A percentile compares a stretch with the other conserved stretches of the same genome.
phyloP scores from a whole-genome alignment of 2,888 invertebrate genomes.

The Noctua pronuba region DNA sequence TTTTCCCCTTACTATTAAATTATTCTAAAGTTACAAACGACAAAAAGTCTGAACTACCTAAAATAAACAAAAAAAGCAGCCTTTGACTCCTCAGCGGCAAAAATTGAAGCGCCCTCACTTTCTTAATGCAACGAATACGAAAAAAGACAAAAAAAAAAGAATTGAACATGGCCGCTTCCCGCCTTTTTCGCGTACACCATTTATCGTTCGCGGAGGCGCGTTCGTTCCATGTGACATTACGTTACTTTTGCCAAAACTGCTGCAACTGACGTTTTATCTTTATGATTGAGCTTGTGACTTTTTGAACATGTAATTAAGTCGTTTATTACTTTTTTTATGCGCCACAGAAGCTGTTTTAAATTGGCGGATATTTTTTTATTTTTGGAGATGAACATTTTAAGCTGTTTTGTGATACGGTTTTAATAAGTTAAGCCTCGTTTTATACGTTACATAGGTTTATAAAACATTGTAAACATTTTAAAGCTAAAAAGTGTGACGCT shows the following conservation, averaged over 20 bases:
- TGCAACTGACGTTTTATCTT: conserved; percentile 63
- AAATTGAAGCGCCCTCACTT: conserved; percentile 53
- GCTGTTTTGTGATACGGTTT: conserved; percentile 6
- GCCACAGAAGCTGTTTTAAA: conserved; percentile 23
- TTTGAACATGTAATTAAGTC: conserved; percentile 32
- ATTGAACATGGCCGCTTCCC: conserved; percentile 63
- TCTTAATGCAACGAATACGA: conserved; percentile 49
- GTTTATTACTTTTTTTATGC: conserved; percentile 7
- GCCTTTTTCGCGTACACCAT: conserved; percentile 66
- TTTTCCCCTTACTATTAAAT: conserved; percentile 13
- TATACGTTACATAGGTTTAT: neutral
- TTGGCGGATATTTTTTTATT: conserved; percentile 21
- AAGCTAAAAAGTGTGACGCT: neutral
- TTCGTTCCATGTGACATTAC: conserved; percentile 49
- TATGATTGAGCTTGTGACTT: conserved; percentile 55
- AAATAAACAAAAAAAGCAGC: conserved; percentile 20
- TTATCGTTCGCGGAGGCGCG: conserved; percentile 56
- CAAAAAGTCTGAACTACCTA: conserved; percentile 7
- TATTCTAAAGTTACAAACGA: conserved; percentile 24
- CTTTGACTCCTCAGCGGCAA: conserved; percentile 45
- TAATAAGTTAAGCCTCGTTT: conserved; percentile 5
- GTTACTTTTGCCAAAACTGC: conserved; percentile 51
- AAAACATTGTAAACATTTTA: neutral
- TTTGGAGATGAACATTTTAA: conserved; percentile 9
- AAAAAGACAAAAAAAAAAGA: conserved; percentile 42